A percentile compares a stretch with the other conserved stretches of the same genome.
phyloP scores from a whole-genome alignment of 1,140 invertebrate genomes.

The Bombus superbus region DNA sequence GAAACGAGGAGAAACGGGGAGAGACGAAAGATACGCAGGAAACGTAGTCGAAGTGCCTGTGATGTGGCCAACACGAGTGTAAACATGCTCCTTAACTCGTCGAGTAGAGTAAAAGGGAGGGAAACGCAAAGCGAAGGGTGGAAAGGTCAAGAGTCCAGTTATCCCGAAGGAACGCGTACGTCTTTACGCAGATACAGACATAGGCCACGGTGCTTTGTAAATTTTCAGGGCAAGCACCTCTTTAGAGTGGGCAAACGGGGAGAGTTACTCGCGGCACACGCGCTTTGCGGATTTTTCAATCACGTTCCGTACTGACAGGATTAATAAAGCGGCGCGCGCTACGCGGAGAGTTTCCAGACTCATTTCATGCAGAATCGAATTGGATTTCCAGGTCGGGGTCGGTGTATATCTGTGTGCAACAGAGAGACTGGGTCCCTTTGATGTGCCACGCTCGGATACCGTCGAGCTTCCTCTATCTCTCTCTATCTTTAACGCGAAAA shows the following conservation, averaged over 20 bases:
- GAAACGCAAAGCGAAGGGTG: not conserved
- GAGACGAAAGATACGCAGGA: not conserved
- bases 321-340: slow-evolving; percentile 74
- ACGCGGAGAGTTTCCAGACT: slow-evolving; percentile 74
- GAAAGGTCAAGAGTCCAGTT: not conserved
- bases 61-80: slow-evolving; percentile 1
- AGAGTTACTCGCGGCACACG: slow-evolving; percentile 40
- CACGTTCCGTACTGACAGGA: slow-evolving; percentile 71
- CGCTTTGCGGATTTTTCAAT: slow-evolving; percentile 77
- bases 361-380: slow-evolving; percentile 80
- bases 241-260: not conserved
- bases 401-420: slow-evolving; percentile 57
- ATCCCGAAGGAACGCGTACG: slow-evolving; percentile 10
- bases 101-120: slow-evolving; percentile 1
- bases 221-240: slow-evolving; percentile 57
- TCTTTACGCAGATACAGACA: slow-evolving; percentile 43
- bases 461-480: slow-evolving; percentile 35
- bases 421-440: slow-evolving; percentile 72
- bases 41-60: not conserved
- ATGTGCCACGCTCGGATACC: slow-evolving; percentile 68
- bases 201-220: slow-evolving; percentile 54
- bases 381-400: slow-evolving; percentile 75
- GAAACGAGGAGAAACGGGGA: not conserved
- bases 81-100: not conserved
- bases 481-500: not conserved